Conservation (phyloP, 2,888 invertebrate species). For the Hymenopus coronatus region DNA sequence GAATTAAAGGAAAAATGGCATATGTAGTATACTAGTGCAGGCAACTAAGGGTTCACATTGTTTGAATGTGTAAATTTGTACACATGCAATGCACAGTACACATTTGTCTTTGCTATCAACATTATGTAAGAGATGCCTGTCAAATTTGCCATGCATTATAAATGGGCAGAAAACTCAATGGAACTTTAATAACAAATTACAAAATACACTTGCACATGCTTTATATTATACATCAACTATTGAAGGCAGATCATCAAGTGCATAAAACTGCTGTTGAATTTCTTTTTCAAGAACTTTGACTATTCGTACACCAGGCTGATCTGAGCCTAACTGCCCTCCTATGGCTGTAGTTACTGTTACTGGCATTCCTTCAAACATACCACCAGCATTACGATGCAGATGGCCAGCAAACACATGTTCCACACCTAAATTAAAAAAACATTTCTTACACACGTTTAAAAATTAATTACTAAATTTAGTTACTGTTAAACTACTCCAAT, state of each 20-base stretch:
- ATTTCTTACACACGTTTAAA: background rate
- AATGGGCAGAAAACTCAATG: no score
- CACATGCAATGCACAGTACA: background rate
- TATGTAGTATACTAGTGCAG: no score
- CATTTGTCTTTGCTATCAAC: background rate
- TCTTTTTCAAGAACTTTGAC: slow-evolving; percentile 45
- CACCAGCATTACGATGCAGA: slow-evolving; percentile 51
- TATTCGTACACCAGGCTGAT: slow-evolving; percentile 47
- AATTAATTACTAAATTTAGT: no score
- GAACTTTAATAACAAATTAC: background rate
- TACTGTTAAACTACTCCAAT: no score
- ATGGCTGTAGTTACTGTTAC: slow-evolving; percentile 50
- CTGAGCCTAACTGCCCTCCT: slow-evolving; percentile 48
- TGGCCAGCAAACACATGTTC: slow-evolving; percentile 51
- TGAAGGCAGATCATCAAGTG: slow-evolving; percentile 40
- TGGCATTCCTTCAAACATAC: slow-evolving; percentile 46
- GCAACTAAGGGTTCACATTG: no score
- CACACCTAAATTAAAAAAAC: slow-evolving; percentile 42
- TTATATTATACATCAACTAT: background rate
- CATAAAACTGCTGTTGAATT: slow-evolving; percentile 47
- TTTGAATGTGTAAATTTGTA: background rate
- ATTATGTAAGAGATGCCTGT: background rate
- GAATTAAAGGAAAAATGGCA: no score
- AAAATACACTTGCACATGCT: background rate
- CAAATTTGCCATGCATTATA: no score